Evolutionary conservation across 2,113 vertebrate genomes (phyloP), one percentile per base, ranked within the genome.

Genomic region (Caloenas nicobarica): DNA sequence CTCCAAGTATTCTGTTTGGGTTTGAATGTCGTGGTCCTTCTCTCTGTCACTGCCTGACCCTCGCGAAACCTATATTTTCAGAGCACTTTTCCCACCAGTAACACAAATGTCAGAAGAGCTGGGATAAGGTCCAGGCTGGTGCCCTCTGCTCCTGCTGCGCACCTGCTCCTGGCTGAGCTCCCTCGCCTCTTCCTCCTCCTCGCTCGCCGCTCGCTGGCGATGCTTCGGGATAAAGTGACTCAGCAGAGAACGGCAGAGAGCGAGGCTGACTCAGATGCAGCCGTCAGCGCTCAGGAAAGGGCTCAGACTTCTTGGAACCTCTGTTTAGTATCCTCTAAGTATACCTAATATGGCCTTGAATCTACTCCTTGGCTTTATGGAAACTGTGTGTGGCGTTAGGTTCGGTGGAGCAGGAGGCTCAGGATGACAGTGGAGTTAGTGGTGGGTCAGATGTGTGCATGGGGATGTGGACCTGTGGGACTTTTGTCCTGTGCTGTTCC

Each of bases 281-380:
- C 88, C 12, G 4, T 71, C 85, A 88, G 46, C 2, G 9, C 72
- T 81, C 64, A 71, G 90, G 80, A 96, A 96, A 86, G 64, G 22
- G 38, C 79, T 94, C 80, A 90, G 88, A 93, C 86, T 83, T 91
- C 66, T 97, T 89, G 95, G 91, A 95, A 89, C 26, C 51, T 86
- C 56, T 29, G 36, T 77, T 69, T 29, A 56, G 13, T 23, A 26
- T 56, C 60, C 25, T 83, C 72, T 56, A 48, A 77, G 24, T 74
- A 29, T 74, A 24, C 92, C 82, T 94, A 78, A 93, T 95, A 86
- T 26, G 88, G 80, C 60, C 69, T 83, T 71, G 71, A 73, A 44
- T 68, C 29, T 74, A 5, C 62, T 82, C 82, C 36, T 88, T 65
- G 51, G 12, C 28, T 70, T 93, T 60, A 31, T 78, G 80, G 64